Evolutionary conservation across 2,113 vertebrate genomes (phyloP).

Genomic region (Meriones unguiculatus): DNA sequence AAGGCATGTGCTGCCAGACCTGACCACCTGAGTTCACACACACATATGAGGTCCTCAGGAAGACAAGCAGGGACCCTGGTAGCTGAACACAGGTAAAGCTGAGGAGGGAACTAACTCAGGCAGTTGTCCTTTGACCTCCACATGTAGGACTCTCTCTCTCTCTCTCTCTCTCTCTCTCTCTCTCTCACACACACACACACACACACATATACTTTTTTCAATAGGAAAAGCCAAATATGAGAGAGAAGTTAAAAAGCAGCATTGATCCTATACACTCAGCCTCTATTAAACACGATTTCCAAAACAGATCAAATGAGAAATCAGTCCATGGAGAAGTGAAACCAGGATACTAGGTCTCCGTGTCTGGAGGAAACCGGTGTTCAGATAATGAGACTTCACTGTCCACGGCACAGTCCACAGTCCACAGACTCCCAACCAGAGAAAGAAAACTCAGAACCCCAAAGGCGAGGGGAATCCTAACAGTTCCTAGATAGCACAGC

Average conservation of each 20-base stretch:
- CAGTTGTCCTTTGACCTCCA: neutral
- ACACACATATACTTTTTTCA: neutral
- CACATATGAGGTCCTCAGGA: too few relatives aligned
- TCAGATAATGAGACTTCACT: neutral
- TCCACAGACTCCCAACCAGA: neutral
- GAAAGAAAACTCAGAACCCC: neutral
- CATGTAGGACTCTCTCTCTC: neutral
- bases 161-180: too few relatives aligned
- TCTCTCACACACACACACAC: neutral
- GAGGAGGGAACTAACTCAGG: neutral
- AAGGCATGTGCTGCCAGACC: neutral
- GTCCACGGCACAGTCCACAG: neutral
- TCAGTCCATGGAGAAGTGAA: neutral
- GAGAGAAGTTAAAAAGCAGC: neutral
- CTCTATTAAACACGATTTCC: neutral
- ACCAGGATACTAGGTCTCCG: neutral
- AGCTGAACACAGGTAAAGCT: too few relatives aligned
- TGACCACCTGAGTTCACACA: neutral
- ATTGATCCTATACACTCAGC: neutral
- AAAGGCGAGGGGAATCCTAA: neutral
- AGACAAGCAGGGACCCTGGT: too few relatives aligned
- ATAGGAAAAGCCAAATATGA: neutral
- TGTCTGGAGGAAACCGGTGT: neutral
- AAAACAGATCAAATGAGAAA: neutral
- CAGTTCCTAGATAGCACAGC: neutral